These are phyloP conservation scores for Caradrina kadenii DNA, from an alignment of 2,888 invertebrate genomes.

Conservation along the genomic window DNA sequence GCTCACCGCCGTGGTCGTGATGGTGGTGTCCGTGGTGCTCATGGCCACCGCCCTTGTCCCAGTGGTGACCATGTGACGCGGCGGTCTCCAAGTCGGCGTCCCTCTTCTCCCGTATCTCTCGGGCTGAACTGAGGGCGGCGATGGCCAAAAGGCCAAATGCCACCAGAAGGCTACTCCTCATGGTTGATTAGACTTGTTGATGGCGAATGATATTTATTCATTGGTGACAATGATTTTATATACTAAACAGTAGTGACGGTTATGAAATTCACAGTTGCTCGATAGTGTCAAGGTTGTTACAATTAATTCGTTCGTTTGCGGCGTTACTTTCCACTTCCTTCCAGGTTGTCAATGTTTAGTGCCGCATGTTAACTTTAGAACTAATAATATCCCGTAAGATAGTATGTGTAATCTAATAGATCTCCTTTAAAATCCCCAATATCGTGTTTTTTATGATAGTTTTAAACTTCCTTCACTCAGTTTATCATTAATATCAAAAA, in stretches of 20 bases:
- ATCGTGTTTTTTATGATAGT: no score
- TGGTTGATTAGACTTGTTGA: slow-evolving; percentile 71
- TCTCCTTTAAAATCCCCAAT: neutral
- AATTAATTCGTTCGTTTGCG: slow-evolving; percentile 51
- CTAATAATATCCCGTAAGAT: neutral
- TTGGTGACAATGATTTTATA: slow-evolving; percentile 76
- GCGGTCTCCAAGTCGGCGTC: slow-evolving; percentile 88
- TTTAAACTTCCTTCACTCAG: no score
- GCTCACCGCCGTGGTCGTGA: slow-evolving; percentile 91
- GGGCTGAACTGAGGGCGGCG: slow-evolving; percentile 83
- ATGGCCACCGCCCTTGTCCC: slow-evolving; percentile 83
- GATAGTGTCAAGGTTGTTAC: slow-evolving; percentile 73
- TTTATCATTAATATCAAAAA: no score
- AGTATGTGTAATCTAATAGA: neutral
- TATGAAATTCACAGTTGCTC: slow-evolving; percentile 71
- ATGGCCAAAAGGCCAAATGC: slow-evolving; percentile 84
- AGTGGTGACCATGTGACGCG: slow-evolving; percentile 76
- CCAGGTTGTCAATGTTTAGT: slow-evolving; percentile 40
- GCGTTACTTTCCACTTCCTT: slow-evolving; percentile 46
- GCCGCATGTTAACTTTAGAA: slow-evolving; percentile 16
- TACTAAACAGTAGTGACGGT: slow-evolving; percentile 70
- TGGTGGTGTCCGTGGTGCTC: slow-evolving; percentile 91
- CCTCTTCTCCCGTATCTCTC: slow-evolving; percentile 86
- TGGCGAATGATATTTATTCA: slow-evolving; percentile 71
- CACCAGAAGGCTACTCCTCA: slow-evolving; percentile 77